Evolutionary conservation across 1,140 invertebrate species (phyloP).

Genomic region (Diorhabda sublineata): DNA sequence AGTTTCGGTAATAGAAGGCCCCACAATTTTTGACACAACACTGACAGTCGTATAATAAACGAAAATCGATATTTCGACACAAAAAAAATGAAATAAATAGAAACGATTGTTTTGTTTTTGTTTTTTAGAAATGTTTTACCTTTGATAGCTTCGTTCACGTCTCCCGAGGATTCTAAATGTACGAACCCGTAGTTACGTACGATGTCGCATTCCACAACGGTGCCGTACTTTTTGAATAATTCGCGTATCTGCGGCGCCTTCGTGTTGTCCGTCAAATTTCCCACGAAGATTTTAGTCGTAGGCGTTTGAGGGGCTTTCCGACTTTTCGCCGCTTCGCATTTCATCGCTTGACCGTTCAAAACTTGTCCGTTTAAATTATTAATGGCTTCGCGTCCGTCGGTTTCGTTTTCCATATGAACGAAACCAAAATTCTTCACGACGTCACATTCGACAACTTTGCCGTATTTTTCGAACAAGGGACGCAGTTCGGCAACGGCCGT

Average conservation of each 20-base stretch:
- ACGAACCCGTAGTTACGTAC: slow-evolving; percentile 90
- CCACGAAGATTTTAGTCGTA: slow-evolving; percentile 86
- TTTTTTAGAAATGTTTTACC: neutral
- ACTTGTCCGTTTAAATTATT: slow-evolving; percentile 85
- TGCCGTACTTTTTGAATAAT: slow-evolving; percentile 82
- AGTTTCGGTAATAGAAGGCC: too few species aligned
- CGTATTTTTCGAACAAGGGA: slow-evolving; percentile 90
- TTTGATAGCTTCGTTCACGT: slow-evolving; percentile 79
- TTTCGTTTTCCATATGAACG: slow-evolving; percentile 93
- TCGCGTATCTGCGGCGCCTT: slow-evolving; percentile 81
- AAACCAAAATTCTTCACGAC: slow-evolving; percentile 96
- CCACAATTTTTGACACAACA: too few species aligned
- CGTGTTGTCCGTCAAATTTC: slow-evolving; percentile 84
- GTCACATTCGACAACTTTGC: slow-evolving; percentile 93
- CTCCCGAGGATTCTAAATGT: slow-evolving; percentile 76
- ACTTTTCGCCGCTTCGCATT: slow-evolving; percentile 86
- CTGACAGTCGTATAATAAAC: too few species aligned
- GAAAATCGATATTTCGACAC: too few species aligned
- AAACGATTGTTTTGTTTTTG: too few species aligned
- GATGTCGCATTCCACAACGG: slow-evolving; percentile 86
- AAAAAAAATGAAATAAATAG: too few species aligned
- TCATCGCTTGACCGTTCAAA: slow-evolving; percentile 83
- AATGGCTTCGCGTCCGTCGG: slow-evolving; percentile 85
- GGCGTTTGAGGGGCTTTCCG: slow-evolving; percentile 78
- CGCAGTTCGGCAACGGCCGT: slow-evolving; percentile 80